Conservation (phyloP, 2,888 invertebrate genomes). For the Sepiola atlantica region DNA sequence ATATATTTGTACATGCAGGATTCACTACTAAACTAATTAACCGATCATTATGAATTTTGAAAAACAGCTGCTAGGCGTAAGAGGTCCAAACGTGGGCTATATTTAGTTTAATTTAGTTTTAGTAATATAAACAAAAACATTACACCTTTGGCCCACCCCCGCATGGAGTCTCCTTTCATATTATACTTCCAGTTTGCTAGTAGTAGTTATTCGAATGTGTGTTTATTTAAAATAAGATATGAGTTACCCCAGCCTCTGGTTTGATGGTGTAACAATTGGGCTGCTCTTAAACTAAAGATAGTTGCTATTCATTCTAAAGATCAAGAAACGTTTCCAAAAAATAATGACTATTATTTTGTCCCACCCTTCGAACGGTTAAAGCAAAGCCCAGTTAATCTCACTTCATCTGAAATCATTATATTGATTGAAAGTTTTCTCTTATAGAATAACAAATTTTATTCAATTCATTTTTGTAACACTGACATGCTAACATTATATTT, state of each 20-base stretch:
- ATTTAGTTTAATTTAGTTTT: no score
- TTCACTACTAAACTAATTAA: no score
- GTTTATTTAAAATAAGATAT: neutral
- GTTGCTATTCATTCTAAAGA: neutral
- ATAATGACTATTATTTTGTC: neutral
- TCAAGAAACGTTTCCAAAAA: neutral
- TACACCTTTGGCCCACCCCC: no score
- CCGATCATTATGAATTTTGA: no score
- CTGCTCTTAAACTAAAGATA: neutral
- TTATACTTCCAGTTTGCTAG: no score
- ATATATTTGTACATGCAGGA: no score
- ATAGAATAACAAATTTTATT: neutral
- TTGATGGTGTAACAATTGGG: neutral
- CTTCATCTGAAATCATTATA: neutral
- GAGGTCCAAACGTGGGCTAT: no score
- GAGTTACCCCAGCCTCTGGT: neutral
- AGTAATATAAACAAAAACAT: no score
- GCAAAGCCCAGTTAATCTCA: neutral
- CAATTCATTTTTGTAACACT: neutral
- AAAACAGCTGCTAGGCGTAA: no score
- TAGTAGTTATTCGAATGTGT: neutral
- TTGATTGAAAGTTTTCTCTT: neutral
- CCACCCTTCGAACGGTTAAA: neutral
- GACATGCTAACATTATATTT: no score
- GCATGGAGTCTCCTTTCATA: no score